Evolutionary conservation across 2,113 vertebrate species (phyloP).

Genomic region (Ursus arctos): DNA sequence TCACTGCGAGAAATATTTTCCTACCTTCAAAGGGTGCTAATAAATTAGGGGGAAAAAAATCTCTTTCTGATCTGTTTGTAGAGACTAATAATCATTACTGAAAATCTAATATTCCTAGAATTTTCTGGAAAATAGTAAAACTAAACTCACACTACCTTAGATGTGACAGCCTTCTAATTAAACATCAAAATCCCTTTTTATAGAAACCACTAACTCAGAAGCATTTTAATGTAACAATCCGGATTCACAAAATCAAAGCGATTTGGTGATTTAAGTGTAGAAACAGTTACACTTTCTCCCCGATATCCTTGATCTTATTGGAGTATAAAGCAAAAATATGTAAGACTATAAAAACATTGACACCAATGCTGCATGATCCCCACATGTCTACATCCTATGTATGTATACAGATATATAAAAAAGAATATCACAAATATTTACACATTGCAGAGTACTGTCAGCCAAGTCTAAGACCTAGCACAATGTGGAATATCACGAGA

Average conservation of each 20-base stretch:
- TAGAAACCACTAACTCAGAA: background rate
- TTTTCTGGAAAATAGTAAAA: constrained; percentile 1
- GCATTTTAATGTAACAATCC: background rate
- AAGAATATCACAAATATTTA: background rate
- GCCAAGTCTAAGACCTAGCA: background rate
- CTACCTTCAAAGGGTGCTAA: background rate
- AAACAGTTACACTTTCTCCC: background rate
- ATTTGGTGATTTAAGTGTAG: background rate
- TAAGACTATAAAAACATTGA: background rate
- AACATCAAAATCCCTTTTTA: background rate
- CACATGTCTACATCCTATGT: background rate
- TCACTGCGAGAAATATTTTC: background rate
- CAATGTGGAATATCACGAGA: background rate
- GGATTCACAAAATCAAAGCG: background rate
- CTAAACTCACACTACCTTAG: background rate
- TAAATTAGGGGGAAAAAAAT: background rate
- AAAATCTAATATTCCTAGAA: background rate
- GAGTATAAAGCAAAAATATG: background rate
- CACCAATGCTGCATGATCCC: background rate
- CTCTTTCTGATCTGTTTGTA: background rate
- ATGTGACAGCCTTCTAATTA: background rate
- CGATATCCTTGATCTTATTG: background rate
- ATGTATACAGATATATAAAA: background rate
- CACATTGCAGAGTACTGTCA: background rate
- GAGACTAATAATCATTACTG: background rate